Base-by-base conservation (phyloP, 2,888 invertebrate species). In the Amaurobius ferox region DNA sequence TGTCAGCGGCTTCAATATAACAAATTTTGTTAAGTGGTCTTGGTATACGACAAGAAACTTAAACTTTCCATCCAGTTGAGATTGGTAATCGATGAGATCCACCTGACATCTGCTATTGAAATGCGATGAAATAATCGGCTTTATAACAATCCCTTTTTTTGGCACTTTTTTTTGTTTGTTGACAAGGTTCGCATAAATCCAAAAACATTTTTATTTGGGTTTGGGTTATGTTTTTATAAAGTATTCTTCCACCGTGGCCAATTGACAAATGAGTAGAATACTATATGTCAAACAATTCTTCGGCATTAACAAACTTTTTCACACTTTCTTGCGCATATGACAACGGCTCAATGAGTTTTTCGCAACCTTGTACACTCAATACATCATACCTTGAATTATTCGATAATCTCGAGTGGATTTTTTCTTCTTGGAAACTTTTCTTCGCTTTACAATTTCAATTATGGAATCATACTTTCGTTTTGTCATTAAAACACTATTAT, bases 61-160 rank as follows among this genome's bases (percentile, higher is more conserved):
- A 55, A 23, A 55, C 55, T 70, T 35, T 68, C 87, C 78, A 87
- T 89, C 89, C n/a, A 79, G 83, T 72, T 87, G 76, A 67, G 79
- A 74, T 67, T 89, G 89, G 40, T 79, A 83, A 73, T 89, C 88
- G 55, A 89, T 88, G 29, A 89, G 81, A 80, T 89, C 88, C n/a
- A 89, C 88, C 66, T n/a, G n/a, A n/a, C n/a, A n/a, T n/a, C n/a
- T n/a, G n/a, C n/a, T n/a, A n/a, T n/a, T n/a, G n/a, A n/a, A 64
- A 71, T 71, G 64, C 44, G 71, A 55, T 48, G 48, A 67, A 67
- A 66, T 28, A 40, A 71, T 71, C 7, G 71, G 71, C 29, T 71
- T 5, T 28, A 71, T 48, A 71, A 48, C 71, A 71, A 71, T 29
- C 7, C 48, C 48, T 55, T 19, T 55, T 23, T 23, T 55, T 3